Conservation (phyloP, 2,113 vertebrate species). For the Arizona elegans region DNA sequence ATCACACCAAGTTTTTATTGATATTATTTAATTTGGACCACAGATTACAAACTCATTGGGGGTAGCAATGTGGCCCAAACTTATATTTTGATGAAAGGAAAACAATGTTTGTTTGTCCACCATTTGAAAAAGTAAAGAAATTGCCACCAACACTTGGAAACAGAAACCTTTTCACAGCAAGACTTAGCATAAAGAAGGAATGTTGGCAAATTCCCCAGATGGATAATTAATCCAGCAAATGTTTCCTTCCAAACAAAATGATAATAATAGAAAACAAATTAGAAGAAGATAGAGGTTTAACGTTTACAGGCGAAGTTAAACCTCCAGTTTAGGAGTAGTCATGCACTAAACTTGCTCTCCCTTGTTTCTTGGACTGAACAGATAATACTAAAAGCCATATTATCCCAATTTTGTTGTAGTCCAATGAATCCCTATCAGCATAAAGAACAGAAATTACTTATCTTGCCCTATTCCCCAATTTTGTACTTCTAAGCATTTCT, state of each 20-base stretch:
- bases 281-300: neutral
- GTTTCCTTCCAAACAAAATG: neutral
- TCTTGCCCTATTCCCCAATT: neutral
- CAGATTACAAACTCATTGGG: neutral
- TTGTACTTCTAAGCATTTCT: neutral
- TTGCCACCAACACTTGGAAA: neutral
- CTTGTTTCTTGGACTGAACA: neutral
- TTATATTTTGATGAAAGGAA: neutral
- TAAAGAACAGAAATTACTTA: neutral
- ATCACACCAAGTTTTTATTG: neutral
- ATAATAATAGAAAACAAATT: neutral
- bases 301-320: neutral
- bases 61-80: neutral
- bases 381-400: neutral
- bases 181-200: neutral
- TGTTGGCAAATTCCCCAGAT: neutral
- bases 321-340: neutral
- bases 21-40: neutral
- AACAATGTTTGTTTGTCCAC: neutral
- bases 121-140: neutral
- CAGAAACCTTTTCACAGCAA: neutral
- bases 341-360: neutral
- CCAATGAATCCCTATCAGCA: neutral
- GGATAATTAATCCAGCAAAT: neutral
- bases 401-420: neutral